These are phyloP conservation scores for Drosophila funebris DNA, from an alignment of 1,140 invertebrate genomes.

Conservation along the genomic window DNA sequence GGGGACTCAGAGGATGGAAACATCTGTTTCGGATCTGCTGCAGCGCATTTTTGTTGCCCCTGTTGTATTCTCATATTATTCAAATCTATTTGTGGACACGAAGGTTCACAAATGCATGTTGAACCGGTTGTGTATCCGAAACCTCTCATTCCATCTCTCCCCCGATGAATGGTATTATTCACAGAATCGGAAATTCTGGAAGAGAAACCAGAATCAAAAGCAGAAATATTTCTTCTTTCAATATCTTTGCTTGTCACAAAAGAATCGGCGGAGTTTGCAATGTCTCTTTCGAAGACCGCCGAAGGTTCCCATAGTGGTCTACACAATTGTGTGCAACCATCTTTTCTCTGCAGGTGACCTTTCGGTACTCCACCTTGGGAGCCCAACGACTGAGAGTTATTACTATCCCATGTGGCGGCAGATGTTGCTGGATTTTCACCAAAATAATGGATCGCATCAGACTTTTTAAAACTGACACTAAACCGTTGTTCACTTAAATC, in stretches of 20 bases:
- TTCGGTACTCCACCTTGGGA: background rate
- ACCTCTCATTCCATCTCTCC: too few species aligned
- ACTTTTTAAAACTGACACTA: background rate
- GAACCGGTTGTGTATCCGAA: background rate
- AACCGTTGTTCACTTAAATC: background rate
- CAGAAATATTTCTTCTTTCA: background rate
- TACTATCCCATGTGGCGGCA: background rate
- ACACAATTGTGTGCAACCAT: background rate
- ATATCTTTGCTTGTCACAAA: background rate
- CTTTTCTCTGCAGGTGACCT: background rate
- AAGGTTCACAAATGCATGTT: background rate
- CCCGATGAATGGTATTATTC: background rate
- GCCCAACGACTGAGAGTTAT: background rate
- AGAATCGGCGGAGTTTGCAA: background rate
- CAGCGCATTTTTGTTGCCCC: background rate
- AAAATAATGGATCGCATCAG: constrained; percentile 4
- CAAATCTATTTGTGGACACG: background rate
- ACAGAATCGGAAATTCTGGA: background rate
- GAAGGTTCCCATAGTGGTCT: background rate
- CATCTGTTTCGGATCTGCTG: background rate
- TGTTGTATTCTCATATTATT: background rate
- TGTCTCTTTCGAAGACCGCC: background rate
- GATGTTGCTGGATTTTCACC: background rate
- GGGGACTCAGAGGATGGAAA: background rate
- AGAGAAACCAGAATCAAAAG: background rate